Evolutionary conservation across 2,888 invertebrate genomes (phyloP).

Genomic region (Lapara coniferarum): DNA sequence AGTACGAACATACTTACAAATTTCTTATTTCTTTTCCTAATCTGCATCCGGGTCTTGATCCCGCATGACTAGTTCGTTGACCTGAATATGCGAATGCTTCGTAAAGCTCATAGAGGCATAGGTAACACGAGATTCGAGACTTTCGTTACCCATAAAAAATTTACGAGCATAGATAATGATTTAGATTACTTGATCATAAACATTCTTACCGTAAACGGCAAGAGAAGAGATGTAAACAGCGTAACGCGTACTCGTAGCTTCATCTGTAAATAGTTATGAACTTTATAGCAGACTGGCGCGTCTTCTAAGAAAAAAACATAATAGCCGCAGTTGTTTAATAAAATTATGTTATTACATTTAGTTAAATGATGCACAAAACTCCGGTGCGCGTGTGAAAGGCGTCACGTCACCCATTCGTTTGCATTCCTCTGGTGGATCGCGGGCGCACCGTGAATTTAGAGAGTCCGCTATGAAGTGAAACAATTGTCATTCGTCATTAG

Average conservation of each 20-base stretch:
- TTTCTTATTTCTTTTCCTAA: constrained; percentile 17
- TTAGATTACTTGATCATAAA: background rate
- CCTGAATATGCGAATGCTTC: background rate
- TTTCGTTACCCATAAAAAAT: background rate
- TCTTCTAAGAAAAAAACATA: too few species aligned
- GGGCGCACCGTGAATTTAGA: constrained; percentile 59
- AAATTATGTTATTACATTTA: constrained; percentile 14
- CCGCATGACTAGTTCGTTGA: constrained; percentile 3
- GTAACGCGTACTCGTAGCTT: too few species aligned
- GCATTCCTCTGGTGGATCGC: constrained; percentile 68
- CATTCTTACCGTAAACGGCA: too few species aligned
- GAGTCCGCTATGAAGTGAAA: constrained; percentile 55
- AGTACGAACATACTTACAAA: constrained; percentile 4
- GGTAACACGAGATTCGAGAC: background rate
- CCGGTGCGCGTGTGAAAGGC: constrained; percentile 63
- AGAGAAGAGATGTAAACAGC: too few species aligned
- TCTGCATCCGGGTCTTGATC: constrained; percentile 20
- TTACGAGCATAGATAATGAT: background rate
- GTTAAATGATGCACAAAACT: constrained; percentile 44
- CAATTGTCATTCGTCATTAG: constrained; percentile 73
- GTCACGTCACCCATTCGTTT: constrained; percentile 49
- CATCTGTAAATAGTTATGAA: too few species aligned
- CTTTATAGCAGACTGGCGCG: too few species aligned
- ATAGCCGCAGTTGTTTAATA: too few species aligned
- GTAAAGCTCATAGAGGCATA: background rate